phyloP scores from a whole-genome alignment of 2,113 vertebrate species.

The Odocoileus hemionus region DNA sequence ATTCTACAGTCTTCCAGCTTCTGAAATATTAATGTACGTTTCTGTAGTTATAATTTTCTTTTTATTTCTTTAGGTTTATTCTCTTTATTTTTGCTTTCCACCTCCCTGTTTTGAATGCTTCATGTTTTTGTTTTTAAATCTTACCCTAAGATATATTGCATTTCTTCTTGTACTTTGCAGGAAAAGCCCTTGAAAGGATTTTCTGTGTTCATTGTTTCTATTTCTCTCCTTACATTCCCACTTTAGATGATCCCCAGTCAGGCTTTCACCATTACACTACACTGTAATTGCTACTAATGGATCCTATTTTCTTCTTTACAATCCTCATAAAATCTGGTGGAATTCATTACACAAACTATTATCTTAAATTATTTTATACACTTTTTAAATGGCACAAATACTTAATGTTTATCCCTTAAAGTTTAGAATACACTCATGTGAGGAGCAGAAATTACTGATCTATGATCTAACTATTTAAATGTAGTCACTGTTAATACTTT shows the following conservation, averaged over 20 bases:
- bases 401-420: neutral
- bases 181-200: neutral
- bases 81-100: neutral
- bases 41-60: neutral
- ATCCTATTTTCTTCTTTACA: neutral
- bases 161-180: neutral
- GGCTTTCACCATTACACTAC: neutral
- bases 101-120: neutral
- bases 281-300: neutral
- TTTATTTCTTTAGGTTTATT: neutral
- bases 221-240: neutral
- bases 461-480: neutral
- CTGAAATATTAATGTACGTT: neutral
- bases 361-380: slow-evolving; percentile 3
- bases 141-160: neutral
- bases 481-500: neutral
- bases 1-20: neutral
- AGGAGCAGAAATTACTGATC: neutral
- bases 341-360: neutral
- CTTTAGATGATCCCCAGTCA: neutral
- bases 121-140: neutral
- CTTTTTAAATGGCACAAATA: neutral
- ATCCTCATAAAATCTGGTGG: neutral
- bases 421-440: neutral
- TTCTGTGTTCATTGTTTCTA: neutral